Evolutionary conservation across 2,113 vertebrate species (phyloP).

Genomic region (Epinephelus cyanopodus): DNA sequence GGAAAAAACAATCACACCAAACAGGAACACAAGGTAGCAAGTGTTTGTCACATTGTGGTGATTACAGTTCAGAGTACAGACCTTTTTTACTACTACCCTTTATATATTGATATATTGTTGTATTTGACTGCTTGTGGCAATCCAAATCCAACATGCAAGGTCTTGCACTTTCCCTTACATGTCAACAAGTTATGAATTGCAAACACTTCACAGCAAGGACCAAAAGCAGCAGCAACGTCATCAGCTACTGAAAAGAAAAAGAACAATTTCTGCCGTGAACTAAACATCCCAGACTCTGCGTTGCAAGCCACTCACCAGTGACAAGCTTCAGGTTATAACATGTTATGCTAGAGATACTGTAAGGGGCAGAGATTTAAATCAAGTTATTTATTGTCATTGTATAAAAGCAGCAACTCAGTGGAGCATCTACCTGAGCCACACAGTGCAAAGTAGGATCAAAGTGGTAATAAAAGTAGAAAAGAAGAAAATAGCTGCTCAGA

Average conservation of each 20-base stretch:
- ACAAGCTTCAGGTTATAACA: background rate
- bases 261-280: background rate
- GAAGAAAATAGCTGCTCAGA: no score
- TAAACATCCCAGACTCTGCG: background rate
- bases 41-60: constrained; percentile 13
- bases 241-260: background rate
- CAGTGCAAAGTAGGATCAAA: no score
- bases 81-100: background rate
- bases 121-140: background rate
- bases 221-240: background rate
- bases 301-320: background rate
- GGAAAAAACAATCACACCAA: constrained; percentile 8
- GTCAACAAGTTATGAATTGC: constrained; percentile 20
- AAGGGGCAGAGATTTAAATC: no score
- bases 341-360: background rate
- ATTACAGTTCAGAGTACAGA: constrained; percentile 16
- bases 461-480: no score
- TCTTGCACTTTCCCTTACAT: constrained; percentile 4
- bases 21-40: background rate
- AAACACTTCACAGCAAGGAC: background rate
- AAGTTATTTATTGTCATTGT: no score
- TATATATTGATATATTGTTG: background rate
- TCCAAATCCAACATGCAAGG: background rate
- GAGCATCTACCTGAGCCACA: no score
- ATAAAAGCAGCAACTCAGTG: no score